Conservation (phyloP, 2,113 vertebrate species). For the Ptyas mucosa region DNA sequence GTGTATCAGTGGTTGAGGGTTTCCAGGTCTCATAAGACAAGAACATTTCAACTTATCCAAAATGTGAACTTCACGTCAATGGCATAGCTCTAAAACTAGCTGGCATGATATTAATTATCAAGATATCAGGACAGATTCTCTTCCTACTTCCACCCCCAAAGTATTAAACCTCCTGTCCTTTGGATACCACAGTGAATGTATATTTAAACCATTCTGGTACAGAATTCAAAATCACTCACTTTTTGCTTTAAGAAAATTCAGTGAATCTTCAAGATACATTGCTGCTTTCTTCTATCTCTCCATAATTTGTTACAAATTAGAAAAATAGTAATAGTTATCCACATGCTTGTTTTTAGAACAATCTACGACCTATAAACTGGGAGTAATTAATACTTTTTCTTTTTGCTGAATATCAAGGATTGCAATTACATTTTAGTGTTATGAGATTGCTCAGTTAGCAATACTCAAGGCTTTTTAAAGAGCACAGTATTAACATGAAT, state of each 20-base stretch:
- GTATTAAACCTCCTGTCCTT: not conserved
- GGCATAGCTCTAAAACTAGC: slow-evolving; percentile 7
- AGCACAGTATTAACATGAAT: not conserved
- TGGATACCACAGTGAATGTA: not conserved
- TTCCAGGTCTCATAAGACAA: not conserved
- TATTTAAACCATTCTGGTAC: not conserved
- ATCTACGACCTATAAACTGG: not conserved
- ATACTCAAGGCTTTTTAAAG: not conserved
- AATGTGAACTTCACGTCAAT: not conserved
- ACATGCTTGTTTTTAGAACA: not conserved
- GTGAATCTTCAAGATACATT: not conserved
- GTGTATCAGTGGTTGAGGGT: not conserved
- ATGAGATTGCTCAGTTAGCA: not conserved
- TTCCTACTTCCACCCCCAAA: not conserved
- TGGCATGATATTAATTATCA: not conserved
- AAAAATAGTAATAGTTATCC: not conserved
- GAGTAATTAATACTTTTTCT: not conserved
- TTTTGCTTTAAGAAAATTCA: not conserved
- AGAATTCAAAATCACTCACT: not conserved
- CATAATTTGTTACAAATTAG: not conserved
- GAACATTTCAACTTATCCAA: slow-evolving; percentile 13
- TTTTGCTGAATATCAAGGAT: not conserved
- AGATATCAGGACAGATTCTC: not conserved
- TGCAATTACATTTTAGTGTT: not conserved
- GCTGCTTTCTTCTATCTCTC: not conserved